Evolutionary conservation across 2,888 invertebrate genomes (phyloP), one percentile per base, ranked within the genome.

Genomic region (Noctua fimbriata): DNA sequence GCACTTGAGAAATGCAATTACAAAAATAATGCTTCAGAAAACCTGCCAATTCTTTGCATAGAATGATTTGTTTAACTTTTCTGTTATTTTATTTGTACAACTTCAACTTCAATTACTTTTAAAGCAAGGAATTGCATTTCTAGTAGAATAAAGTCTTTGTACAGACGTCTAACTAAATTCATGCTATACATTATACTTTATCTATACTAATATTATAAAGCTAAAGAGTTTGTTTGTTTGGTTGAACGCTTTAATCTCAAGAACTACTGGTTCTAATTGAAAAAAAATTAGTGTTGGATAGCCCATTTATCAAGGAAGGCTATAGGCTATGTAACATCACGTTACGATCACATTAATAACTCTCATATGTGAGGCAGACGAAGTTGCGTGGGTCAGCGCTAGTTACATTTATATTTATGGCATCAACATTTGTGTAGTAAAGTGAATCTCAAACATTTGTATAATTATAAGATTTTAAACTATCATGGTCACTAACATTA

Each of bases 11-110:
- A 83, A 76, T 18, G 49, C 47, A 73, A 73, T 70, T 73, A 69
- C 18, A 73, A 73, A 72, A 52, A 60, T 44, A 67, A 32, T 32
- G 49, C 16, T 36, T 41, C 18, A 24, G 55, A 52, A 47, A 73
- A 66, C 28, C n/a, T 36, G 16, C 21, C 75, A 75, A 55, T 78
- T 75, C 16, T 24, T 71, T n/a, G 58, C 28, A 83, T n/a, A 44
- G 9, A 73, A 66, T 73, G 69, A 73, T 75, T 49, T 81, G 77
- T 75, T 75, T 36, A 60, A 32, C 18, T 1, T 72, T 72, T 10
- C 32, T 21, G 24, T 77, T 32, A 24, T 47, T 44, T 65, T n/a
- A 77, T 80, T 83, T 72, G 47, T 44, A 24, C 9, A 69, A 69
- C 65, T 75, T 77, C 28, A 44, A 58, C 16, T 74, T 16, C n/a